Base-by-base conservation (phyloP, 2,888 invertebrate genomes). In the Eustalomyia histrio region DNA sequence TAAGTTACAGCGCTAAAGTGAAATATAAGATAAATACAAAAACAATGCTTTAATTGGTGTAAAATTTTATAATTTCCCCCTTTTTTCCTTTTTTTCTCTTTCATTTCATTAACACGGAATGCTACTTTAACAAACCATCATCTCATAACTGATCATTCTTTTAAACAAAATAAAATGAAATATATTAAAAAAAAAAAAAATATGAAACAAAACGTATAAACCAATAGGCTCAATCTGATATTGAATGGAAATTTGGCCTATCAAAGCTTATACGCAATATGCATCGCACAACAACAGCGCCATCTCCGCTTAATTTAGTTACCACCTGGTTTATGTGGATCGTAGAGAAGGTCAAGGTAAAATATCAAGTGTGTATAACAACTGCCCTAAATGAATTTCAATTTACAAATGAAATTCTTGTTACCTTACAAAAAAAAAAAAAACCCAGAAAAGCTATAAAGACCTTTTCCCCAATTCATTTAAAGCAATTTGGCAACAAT, bases 221-320 rank as follows among this genome's bases (percentile, higher is more conserved):
- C 18, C 16, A 71, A 69, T 94, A 98, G 94, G 99, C 99, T 47
- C 99, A 99, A 94, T 99, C 99, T 58, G 99, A 99, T 92, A 99
- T 98, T 87, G 99, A 99, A 91, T 99, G 99, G 99, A 99, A 99
- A 92, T 99, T 98, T 90, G 99, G 99, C 33, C 92, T 99, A 87
- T 99, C 99, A 71, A 99, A 99, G 91, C 93, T 99, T 88, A 98
- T 99, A 89, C 93, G 99, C 84, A 98, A 98, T 89, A 99, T 99
- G 99, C 99, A 99, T 92, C 94, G 96, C 87, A 98, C 99, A 8
- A 97, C 96, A 74, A 98, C 99, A 0, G 99, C 99, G 0, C 99
- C 99, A 0, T 96, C 99, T 14, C 99, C 99, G 1, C 94, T 99
- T 84, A 99, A 99, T 91, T 93, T 99, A 84, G 94, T 99, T 87